Conservation (phyloP, 2,888 invertebrate genomes). For the Digitonthophagus gazella region DNA sequence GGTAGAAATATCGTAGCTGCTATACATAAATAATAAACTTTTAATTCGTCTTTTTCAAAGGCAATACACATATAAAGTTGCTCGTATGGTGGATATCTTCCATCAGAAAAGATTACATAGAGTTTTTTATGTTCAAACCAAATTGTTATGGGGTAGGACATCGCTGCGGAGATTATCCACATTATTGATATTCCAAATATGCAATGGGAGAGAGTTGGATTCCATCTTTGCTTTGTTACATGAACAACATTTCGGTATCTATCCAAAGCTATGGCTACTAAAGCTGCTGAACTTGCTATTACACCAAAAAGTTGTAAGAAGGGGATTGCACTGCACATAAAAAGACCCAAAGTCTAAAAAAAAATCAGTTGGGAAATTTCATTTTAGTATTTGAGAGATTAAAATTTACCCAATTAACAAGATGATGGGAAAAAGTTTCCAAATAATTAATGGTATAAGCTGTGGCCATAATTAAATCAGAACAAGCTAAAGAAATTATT, state of each 20-base stretch:
- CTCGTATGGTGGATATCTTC: conserved; percentile 32
- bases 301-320: conserved; percentile 54
- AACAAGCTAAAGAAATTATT: conserved; percentile 54
- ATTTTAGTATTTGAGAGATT: conserved; percentile 1
- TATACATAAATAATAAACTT: conserved; percentile 41
- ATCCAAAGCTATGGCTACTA: conserved; percentile 58
- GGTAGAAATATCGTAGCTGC: conserved; percentile 52
- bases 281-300: conserved; percentile 54
- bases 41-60: conserved; percentile 35
- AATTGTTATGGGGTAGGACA: conserved; percentile 50
- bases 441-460: conserved; percentile 43
- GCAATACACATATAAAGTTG: conserved; percentile 40
- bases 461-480: conserved; percentile 51
- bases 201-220: conserved; percentile 49
- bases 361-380: conserved; percentile 19
- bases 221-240: conserved; percentile 51
- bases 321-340: conserved; percentile 55
- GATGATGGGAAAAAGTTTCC: conserved; percentile 42
- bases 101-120: conserved; percentile 38
- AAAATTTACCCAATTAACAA: conserved; percentile 45
- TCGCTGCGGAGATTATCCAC: conserved; percentile 38
- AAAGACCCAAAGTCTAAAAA: conserved; percentile 51
- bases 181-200: conserved; percentile 38
- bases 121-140: conserved; percentile 45
- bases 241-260: conserved; percentile 55